Conservation (phyloP, 92 coral and sea anemone species). For the Bergia puertoricense region DNA sequence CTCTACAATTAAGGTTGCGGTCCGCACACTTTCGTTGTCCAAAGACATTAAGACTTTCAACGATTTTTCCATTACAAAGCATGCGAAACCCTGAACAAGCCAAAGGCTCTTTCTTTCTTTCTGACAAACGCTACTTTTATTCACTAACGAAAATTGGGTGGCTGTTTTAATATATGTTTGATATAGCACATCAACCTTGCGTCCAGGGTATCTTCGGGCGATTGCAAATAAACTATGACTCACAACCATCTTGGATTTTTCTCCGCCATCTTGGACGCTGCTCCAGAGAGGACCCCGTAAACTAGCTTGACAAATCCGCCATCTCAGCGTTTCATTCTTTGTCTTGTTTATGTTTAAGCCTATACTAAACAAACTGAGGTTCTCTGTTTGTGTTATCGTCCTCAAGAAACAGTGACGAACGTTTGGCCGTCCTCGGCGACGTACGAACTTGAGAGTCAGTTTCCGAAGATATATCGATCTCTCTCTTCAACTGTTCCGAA, state of each 20-base stretch:
- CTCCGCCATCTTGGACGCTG: background rate
- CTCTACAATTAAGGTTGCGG: no score
- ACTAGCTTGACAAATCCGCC: background rate
- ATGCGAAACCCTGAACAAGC: no score
- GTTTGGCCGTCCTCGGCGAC: constrained; percentile 21
- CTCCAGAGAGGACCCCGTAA: background rate
- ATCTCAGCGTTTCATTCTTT: background rate
- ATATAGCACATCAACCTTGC: no score
- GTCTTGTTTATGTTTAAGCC: background rate
- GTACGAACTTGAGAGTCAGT: constrained; percentile 8
- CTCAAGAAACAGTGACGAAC: constrained; percentile 64
- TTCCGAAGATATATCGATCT: constrained; percentile 33
- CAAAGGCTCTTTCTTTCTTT: no score
- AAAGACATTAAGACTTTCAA: no score
- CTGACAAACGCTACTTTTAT: no score
- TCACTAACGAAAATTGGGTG: no score
- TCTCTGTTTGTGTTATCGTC: constrained; percentile 68
- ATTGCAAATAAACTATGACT: background rate
- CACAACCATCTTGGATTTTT: background rate
- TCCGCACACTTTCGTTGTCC: no score
- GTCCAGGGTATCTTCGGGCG: no score
- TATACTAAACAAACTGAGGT: constrained; percentile 79
- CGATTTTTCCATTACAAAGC: no score
- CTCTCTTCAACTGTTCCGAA: background rate
- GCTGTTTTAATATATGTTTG: no score